Evolutionary conservation across 2,113 vertebrate species (phyloP).

Genomic region (Tupaia chinensis): DNA sequence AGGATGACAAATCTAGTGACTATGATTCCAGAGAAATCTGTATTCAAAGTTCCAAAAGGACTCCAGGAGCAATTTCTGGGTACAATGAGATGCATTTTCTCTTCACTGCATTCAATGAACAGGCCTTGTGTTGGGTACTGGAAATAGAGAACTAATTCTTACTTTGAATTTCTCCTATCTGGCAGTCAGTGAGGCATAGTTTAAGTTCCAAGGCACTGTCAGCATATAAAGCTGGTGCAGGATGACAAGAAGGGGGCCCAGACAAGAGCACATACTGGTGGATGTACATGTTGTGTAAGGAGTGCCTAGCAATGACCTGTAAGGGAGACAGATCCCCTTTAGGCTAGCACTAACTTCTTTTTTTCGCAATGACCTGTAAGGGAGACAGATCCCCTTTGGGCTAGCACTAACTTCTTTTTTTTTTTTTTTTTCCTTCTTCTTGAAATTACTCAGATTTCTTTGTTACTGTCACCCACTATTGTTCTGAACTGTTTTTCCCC

Average conservation of each 20-base stretch:
- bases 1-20: background rate
- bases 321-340: too few species aligned
- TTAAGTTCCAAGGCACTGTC: background rate
- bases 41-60: background rate
- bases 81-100: background rate
- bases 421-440: background rate
- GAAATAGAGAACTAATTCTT: background rate
- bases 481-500: background rate
- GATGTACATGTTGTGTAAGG: background rate
- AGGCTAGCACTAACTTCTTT: background rate
- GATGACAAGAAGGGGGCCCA: background rate
- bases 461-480: background rate
- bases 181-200: background rate
- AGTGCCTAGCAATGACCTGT: background rate
- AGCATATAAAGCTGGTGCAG: background rate
- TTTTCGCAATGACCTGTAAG: too few species aligned
- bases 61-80: background rate
- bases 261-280: background rate
- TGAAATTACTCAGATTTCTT: background rate
- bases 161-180: background rate
- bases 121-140: background rate
- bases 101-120: background rate
- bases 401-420: background rate
- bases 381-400: too few species aligned
- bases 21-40: background rate